Conservation (phyloP, 2,888 invertebrate species). For the Synergus japonicus region DNA sequence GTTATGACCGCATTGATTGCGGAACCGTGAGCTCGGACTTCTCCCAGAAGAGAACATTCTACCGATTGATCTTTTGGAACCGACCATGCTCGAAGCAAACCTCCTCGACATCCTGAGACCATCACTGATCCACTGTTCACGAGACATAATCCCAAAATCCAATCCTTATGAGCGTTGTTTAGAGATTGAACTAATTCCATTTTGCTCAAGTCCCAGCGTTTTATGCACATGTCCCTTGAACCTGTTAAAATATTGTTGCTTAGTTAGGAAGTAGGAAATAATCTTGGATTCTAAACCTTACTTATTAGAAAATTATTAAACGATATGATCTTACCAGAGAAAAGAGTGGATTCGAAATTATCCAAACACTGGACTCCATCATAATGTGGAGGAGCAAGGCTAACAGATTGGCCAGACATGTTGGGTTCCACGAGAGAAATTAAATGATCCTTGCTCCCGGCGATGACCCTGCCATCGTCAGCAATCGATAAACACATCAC, state of each 20-base stretch:
- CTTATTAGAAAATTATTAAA: too few relatives aligned
- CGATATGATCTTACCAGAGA: constrained; percentile 80
- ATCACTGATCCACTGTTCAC: constrained; percentile 79
- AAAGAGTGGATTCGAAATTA: constrained; percentile 83
- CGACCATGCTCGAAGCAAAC: constrained; percentile 86
- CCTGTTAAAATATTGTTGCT: constrained; percentile 71
- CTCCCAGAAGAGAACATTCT: constrained; percentile 83
- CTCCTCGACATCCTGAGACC: constrained; percentile 88
- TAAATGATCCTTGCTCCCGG: constrained; percentile 90
- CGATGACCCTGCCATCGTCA: constrained; percentile 84
- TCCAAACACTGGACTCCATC: constrained; percentile 92
- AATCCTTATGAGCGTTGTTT: constrained; percentile 92
- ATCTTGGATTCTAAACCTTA: neutral
- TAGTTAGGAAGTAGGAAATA: neutral
- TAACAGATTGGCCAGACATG: constrained; percentile 78
- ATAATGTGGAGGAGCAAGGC: constrained; percentile 90
- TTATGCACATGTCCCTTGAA: constrained; percentile 91
- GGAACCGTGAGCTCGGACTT: constrained; percentile 83
- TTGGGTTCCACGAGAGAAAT: constrained; percentile 77
- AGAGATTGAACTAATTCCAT: constrained; percentile 82
- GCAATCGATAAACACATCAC: constrained; percentile 89
- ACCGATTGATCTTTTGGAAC: constrained; percentile 79
- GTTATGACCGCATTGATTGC: constrained; percentile 85
- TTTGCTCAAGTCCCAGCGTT: constrained; percentile 87
- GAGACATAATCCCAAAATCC: constrained; percentile 88